Conservation (phyloP, 2,797 vertebrate genomes). For the Alcedo quadribrachys region DNA sequence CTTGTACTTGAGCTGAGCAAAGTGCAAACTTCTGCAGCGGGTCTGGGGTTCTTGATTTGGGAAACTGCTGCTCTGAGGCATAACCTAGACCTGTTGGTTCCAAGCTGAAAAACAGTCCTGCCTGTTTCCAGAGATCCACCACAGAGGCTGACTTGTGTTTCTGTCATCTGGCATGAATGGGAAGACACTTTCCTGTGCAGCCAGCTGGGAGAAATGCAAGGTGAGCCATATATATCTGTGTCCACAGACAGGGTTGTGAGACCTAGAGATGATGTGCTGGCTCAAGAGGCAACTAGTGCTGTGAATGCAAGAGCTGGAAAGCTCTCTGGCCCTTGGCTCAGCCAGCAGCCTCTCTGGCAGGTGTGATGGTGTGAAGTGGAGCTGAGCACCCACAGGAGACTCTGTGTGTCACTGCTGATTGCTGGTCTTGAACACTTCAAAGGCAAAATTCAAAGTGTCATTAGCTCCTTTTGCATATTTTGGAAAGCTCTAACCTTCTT, state of each 20-base stretch:
- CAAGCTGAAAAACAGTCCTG: neutral
- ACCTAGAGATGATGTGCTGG: neutral
- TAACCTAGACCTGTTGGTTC: neutral
- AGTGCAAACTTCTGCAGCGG: neutral
- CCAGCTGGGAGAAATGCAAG: neutral
- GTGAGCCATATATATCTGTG: neutral
- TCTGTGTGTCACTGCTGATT: neutral
- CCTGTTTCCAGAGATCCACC: neutral
- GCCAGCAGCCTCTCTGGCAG: neutral
- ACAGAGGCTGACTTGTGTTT: neutral
- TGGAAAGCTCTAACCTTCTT: neutral
- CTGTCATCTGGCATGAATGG: neutral
- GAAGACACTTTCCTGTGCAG: neutral
- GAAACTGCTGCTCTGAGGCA: neutral
- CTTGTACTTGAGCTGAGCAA: neutral
- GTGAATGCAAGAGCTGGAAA: neutral
- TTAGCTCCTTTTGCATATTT: neutral
- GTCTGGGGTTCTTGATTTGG: neutral
- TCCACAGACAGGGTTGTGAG: neutral
- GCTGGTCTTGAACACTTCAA: neutral
- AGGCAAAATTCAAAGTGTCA: neutral
- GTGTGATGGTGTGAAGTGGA: neutral
- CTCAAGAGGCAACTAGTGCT: neutral
- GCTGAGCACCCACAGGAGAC: neutral
- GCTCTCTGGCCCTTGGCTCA: neutral